A percentile compares a stretch with the other conserved stretches of the same genome.
phyloP scores from a whole-genome alignment of 2,888 invertebrate species.

The Arrhopalites spinosus region DNA sequence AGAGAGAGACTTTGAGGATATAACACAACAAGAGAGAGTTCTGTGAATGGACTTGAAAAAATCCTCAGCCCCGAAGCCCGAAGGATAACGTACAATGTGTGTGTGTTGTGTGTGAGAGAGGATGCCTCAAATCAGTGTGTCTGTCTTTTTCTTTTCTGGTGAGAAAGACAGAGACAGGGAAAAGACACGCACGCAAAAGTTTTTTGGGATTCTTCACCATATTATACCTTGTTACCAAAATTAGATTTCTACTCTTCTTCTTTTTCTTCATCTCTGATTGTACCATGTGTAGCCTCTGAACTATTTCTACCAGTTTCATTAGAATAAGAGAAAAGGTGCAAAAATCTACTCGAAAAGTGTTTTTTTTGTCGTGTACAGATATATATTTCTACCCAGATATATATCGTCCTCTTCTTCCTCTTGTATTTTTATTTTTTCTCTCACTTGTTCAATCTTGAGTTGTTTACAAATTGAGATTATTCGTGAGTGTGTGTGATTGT shows the following conservation, averaged over 20 bases:
- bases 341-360: neutral
- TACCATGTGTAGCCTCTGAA: too few species aligned
- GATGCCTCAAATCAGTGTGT: too few species aligned
- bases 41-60: conserved; percentile 16
- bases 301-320: neutral
- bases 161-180: conserved; percentile 1
- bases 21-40: neutral
- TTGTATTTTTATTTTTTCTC: neutral
- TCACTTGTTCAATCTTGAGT: neutral
- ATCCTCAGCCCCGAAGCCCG: neutral
- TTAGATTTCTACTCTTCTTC: neutral
- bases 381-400: neutral
- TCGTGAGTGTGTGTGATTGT: too few species aligned
- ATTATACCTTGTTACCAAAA: neutral
- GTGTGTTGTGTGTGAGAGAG: too few species aligned
- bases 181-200: neutral
- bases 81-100: neutral
- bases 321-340: too few species aligned
- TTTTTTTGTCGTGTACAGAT: too few species aligned
- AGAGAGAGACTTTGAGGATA: neutral
- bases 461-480: neutral
- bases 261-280: neutral
- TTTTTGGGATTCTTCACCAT: neutral
- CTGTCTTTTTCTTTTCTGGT: too few species aligned
- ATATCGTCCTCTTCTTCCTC: conserved; percentile 1